phyloP scores from a whole-genome alignment of 2,888 invertebrate genomes.

The Ormyrus pomaceus region DNA sequence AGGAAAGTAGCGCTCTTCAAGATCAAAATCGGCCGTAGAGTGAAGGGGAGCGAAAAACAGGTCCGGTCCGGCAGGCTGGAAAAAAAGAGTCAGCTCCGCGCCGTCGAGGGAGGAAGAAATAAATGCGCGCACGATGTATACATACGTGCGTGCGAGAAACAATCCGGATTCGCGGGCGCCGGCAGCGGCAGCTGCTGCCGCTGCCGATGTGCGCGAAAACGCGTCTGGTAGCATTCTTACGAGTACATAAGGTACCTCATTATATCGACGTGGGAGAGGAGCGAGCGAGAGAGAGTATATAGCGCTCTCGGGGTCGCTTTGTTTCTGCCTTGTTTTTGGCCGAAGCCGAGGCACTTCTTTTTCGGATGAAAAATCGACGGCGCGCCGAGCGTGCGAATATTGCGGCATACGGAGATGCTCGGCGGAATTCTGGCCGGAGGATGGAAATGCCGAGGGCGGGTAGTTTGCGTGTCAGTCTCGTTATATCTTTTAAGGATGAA shows the following conservation, averaged over 20 bases:
- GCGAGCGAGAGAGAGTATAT: not conserved
- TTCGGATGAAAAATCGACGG: no score
- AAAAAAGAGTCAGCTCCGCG: conserved; percentile 63
- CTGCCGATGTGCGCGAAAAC: conserved; percentile 8
- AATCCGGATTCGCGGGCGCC: conserved; percentile 64
- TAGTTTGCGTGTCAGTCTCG: no score
- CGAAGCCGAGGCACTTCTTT: no score
- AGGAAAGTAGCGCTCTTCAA: not conserved
- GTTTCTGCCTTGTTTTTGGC: no score
- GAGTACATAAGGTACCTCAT: not conserved
- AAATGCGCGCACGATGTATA: no score
- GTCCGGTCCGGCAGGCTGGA: conserved; percentile 31
- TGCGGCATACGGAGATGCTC: no score
- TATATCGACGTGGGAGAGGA: not conserved
- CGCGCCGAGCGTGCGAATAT: no score
- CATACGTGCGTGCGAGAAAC: conserved; percentile 66
- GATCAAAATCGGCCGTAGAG: conserved; percentile 4
- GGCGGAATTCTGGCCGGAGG: no score
- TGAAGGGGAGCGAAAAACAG: conserved; percentile 5
- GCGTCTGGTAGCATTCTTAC: not conserved
- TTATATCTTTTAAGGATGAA: no score
- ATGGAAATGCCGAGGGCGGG: no score
- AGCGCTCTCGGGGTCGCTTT: not conserved
- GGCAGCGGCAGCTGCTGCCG: conserved; percentile 58
- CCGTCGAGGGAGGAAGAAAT: no score